Evolutionary conservation across 2,113 vertebrate genomes (phyloP), one percentile per base, ranked within the genome.

Genomic region (Anguilla japonica): DNA sequence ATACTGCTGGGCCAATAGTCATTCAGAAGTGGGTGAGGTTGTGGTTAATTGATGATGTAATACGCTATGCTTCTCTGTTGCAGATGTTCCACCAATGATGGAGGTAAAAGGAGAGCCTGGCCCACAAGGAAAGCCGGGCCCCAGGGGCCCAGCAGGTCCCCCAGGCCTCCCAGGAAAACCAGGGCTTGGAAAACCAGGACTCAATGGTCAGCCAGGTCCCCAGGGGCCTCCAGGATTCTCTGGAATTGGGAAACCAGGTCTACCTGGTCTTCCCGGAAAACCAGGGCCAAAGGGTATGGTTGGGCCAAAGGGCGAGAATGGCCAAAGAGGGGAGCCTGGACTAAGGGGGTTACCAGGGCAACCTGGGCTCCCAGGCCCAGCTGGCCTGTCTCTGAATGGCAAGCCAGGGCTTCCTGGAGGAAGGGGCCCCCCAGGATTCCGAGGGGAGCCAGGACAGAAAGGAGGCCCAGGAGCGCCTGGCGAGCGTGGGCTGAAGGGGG

Each of bases 61-160:
- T 60, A 41, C 15, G 5, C n/a, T 88, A 53, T 87, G 85, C 88
- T 75, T 91, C 29, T 92, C 63, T 94, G 89, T 92, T 95, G 41
- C 94, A 99, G 98, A 98, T 92, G 96, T 97, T 94, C 97, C 97
- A 0, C 97, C 97, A 0, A 89, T 98, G 93, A 95, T 97, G 94
- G 97, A 98, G 83, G 95, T 98, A 87, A 99, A 99, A 94, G 98
- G 98, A 82, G 98, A 99, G 90, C 97, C 97, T 3, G 98, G 98
- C 6, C 97, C 96, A 0, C 97, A 96, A 89, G 98, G 98, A 39
- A 98, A 98, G 86, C 98, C 98, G 0, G 98, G 98, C 85, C 97
- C 96, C 0, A 97, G 97, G 29, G 98, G 98, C 6, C 97, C 97
- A 40, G 89, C 96, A 14, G 98, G 98, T 0, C 95, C 96, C 71